phyloP scores from a whole-genome alignment of 2,113 vertebrate genomes.

The Agapornis roseicollis region DNA sequence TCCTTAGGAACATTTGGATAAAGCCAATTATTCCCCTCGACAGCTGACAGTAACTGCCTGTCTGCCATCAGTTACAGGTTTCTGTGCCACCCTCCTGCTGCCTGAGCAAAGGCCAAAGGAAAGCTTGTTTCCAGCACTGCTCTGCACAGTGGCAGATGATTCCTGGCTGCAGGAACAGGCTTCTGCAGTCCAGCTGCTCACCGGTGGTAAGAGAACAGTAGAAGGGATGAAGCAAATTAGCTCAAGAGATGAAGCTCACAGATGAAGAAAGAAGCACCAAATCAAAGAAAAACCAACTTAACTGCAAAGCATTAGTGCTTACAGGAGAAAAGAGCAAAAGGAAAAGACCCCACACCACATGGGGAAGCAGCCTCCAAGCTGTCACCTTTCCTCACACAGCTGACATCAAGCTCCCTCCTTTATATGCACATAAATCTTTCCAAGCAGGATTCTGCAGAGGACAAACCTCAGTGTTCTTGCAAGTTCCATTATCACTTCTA shows the following conservation, averaged over 20 bases:
- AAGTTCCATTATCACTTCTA: neutral
- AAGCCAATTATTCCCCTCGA: constrained; percentile 6
- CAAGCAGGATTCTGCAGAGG: neutral
- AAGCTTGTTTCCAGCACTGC: neutral
- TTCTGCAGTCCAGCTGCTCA: neutral
- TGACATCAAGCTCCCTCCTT: neutral
- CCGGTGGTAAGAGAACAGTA: neutral
- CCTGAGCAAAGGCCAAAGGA: neutral
- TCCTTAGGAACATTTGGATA: neutral
- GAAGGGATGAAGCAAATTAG: neutral
- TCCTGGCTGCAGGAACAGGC: neutral
- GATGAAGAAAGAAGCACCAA: neutral
- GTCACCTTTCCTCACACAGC: neutral
- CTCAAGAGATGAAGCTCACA: neutral
- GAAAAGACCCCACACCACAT: neutral
- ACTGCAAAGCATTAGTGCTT: constrained; percentile 8
- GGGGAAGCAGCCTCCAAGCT: neutral
- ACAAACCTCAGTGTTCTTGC: neutral
- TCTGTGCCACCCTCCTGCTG: neutral
- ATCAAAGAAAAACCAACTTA: neutral
- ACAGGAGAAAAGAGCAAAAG: neutral
- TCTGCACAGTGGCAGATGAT: rapidly evolving
- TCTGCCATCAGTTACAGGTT: neutral
- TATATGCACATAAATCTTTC: neutral
- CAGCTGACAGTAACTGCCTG: neutral